Conservation (phyloP, 2,888 invertebrate genomes). For the Furcula furcula region DNA sequence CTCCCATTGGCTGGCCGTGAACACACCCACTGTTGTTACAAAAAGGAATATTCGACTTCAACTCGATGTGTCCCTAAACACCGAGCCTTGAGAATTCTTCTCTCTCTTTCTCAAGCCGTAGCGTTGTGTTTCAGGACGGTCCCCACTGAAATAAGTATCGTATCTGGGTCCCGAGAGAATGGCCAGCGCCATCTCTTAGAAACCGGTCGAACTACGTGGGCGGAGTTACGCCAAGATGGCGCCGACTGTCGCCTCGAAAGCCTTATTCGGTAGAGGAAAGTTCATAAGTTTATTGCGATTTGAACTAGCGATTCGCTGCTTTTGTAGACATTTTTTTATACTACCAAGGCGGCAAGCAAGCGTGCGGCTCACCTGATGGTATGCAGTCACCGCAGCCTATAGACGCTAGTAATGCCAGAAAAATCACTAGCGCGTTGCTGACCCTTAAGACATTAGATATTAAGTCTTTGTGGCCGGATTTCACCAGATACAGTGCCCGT, state of each 20-base stretch:
- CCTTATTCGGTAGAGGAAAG: slow-evolving; percentile 32
- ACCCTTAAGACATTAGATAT: no score
- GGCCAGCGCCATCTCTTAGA: slow-evolving; percentile 53
- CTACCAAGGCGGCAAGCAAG: no score
- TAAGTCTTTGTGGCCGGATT: no score
- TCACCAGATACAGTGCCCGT: no score
- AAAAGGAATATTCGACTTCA: slow-evolving; percentile 60
- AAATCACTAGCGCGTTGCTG: no score
- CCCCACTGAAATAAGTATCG: slow-evolving; percentile 63
- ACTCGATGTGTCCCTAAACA: slow-evolving; percentile 49
- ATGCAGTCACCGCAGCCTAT: no score
- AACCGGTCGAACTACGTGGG: slow-evolving; percentile 38
- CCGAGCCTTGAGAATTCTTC: slow-evolving; percentile 76
- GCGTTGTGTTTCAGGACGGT: slow-evolving; percentile 71
- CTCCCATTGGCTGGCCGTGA: slow-evolving; percentile 63
- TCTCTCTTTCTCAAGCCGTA: slow-evolving; percentile 70
- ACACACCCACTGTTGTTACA: slow-evolving; percentile 65
- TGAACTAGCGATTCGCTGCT: slow-evolving; percentile 5
- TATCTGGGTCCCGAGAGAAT: slow-evolving; percentile 51
- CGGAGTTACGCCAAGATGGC: slow-evolving; percentile 60
- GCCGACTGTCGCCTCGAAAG: slow-evolving; percentile 40
- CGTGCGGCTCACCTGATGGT: no score
- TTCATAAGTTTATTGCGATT: slow-evolving; percentile 28
- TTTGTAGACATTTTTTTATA: no score
- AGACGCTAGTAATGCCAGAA: no score